Percentiles rank a stretch among this genome's conserved stretches.
phyloP scores from a whole-genome alignment of 2,113 vertebrate species.

The Lanius collurio region DNA sequence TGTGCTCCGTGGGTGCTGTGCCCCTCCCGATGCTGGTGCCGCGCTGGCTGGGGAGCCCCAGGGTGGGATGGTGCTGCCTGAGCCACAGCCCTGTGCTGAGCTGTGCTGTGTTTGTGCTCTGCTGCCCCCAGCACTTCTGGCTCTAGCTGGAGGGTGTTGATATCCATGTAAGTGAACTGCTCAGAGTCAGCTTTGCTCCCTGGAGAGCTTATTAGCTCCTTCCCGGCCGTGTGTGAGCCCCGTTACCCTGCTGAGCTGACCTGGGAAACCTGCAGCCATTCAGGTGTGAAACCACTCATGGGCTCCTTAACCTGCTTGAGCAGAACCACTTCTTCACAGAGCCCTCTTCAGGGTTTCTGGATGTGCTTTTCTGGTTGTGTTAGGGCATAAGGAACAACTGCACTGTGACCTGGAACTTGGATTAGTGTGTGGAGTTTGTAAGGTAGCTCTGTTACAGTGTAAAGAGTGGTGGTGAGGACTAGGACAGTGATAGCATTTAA shows the following conservation, averaged over 20 bases:
- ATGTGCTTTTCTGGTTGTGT: not conserved
- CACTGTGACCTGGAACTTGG: not conserved
- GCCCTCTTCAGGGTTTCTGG: not conserved
- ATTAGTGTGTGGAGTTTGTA: not conserved
- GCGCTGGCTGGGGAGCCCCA: not conserved
- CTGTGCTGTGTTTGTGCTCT: not conserved
- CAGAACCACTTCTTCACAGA: not conserved
- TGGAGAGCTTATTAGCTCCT: slow-evolving; percentile 17
- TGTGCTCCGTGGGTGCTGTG: not conserved
- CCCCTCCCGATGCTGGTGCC: rapidly evolving
- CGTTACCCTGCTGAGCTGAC: not conserved
- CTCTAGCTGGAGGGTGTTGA: not conserved
- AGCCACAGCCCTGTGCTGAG: not conserved
- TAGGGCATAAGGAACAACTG: not conserved
- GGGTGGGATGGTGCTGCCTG: not conserved
- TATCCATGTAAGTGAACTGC: not conserved
- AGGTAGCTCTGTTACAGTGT: not conserved
- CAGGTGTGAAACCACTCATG: not conserved
- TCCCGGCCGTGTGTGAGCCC: not conserved
- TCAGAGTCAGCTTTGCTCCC: not conserved
- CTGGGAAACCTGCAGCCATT: not conserved
- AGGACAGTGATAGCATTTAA: not conserved
- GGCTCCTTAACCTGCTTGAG: not conserved
- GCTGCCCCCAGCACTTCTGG: not conserved
- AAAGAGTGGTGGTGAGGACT: not conserved